Percentiles rank a stretch among this genome's conserved stretches.
Conservation (phyloP, 2,888 invertebrate genomes). For the Dinocampus coccinellae region DNA sequence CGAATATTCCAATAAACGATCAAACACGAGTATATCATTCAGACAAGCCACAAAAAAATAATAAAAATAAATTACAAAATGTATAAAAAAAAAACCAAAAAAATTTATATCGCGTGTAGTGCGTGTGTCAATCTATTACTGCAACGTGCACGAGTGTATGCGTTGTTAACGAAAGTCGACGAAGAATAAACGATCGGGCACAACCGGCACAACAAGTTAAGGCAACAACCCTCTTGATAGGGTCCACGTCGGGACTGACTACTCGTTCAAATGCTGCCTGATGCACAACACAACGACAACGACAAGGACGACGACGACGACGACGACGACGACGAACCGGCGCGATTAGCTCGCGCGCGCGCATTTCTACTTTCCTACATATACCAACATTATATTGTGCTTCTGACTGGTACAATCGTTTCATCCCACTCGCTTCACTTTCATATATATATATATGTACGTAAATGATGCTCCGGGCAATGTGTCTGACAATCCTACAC, state of each 20-base stretch:
- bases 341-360: slow-evolving; percentile 57
- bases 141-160: background rate
- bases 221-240: slow-evolving; percentile 56
- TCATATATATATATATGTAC: background rate
- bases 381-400: background rate
- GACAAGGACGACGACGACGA: slow-evolving; percentile 22
- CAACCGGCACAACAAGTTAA: too few species aligned
- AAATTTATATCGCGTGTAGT: slow-evolving; percentile 24
- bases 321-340: slow-evolving; percentile 43
- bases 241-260: slow-evolving; percentile 61
- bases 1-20: slow-evolving; percentile 9
- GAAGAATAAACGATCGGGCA: slow-evolving; percentile 21
- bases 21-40: background rate
- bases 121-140: slow-evolving; percentile 1
- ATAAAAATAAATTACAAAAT: too few species aligned
- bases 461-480: slow-evolving; percentile 2
- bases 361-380: slow-evolving; percentile 43
- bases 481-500: background rate
- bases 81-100: too few species aligned
- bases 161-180: background rate
- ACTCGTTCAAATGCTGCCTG: slow-evolving; percentile 51
- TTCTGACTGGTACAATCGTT: slow-evolving; percentile 1
- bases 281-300: slow-evolving; percentile 47
- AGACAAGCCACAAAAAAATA: slow-evolving; percentile 30
- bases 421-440: background rate